Base-by-base conservation (phyloP, 2,888 invertebrate species). In the Flabesymbios commensalis region DNA sequence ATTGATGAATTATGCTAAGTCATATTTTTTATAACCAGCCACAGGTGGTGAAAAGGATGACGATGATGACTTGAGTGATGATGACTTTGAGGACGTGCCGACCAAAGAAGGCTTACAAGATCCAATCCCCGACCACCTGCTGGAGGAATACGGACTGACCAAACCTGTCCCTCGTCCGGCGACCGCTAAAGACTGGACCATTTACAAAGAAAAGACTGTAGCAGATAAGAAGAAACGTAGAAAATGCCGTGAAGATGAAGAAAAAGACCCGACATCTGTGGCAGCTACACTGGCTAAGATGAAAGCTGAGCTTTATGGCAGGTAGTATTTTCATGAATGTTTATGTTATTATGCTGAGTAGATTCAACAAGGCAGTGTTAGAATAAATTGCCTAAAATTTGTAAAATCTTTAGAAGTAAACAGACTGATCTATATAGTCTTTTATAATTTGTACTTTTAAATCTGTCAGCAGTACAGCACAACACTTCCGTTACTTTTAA, bases 11-110 rank as follows among this genome's bases (percentile, higher is more conserved):
- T n/a, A n/a, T n/a, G n/a, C n/a, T n/a, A n/a, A n/a, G n/a, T n/a
- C n/a, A n/a, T n/a, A n/a, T n/a, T n/a, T n/a, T n/a, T n/a, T n/a
- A n/a, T n/a, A n/a, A n/a, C n/a, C n/a, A n/a, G n/a, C n/a, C n/a
- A n/a, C n/a, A n/a, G n/a, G n/a, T n/a, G n/a, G n/a, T n/a, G n/a
- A n/a, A n/a, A n/a, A n/a, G n/a, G n/a, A n/a, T n/a, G n/a, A n/a
- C n/a, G n/a, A 24, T 39, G 60, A 53, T 39, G 63, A 66, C 39
- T 57, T 62, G 19, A 62, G 74, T 47, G 82, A 83, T 59, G 82
- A 81, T 49, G 85, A 84, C 45, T 81, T 84, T 73, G 85, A 85
- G 69, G 84, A 85, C 55, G 85, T 85, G 1, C 79, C 77, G 7
- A 82, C 14, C 24, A 85, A 85, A 64, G 84, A 84, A 66, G 85